Base-by-base conservation (phyloP, 2,888 invertebrate species). In the Serripes groenlandicus region DNA sequence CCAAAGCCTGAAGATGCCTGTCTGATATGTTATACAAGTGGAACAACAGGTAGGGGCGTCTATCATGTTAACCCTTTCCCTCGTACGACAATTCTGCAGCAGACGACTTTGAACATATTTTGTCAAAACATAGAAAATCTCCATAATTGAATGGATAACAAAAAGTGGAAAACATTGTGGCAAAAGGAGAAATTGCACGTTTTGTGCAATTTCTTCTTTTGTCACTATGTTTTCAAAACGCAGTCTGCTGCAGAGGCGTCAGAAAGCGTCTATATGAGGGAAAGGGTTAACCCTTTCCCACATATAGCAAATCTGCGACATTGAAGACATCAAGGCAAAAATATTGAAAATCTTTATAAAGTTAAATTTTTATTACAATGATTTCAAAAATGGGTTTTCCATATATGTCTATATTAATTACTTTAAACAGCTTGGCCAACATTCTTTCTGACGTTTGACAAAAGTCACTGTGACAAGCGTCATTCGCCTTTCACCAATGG, bases 11-110 rank as follows among this genome's bases (percentile, higher is more conserved):
- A 89, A 21, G 92, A 93, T 73, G 95, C 99, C 68, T 97, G 98
- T 93, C 98, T 99, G 35, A 97, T 99, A 87, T 99, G 99, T 95
- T 99, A 99, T 95, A 99, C 99, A 3, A 98, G 98, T 54, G 99
- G 99, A 23, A 95, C 95, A 9, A 95, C 95, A 77, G 95, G 95
- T 90, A 90, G 2, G 49, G 42, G 42, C 42, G 15, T 15, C 15
- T 15, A 11, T 11, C 7, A 15, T 7, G 42, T 42, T 42, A 42
- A 42, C 42, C 15, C 42, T 42, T 15, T 42, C 7, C 42, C 42
- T 11, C 42, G 15, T 42, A 15, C 7, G 15, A 42, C 7, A 42
- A 42, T 11, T 42, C 9, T 42, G 15, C 9, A 42, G 42, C 7
- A 11, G 42, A 11, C 42, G 9, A 42, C 7, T 11, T 42, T 42